phyloP scores from a whole-genome alignment of 2,797 vertebrate species.

The Masticophis lateralis region DNA sequence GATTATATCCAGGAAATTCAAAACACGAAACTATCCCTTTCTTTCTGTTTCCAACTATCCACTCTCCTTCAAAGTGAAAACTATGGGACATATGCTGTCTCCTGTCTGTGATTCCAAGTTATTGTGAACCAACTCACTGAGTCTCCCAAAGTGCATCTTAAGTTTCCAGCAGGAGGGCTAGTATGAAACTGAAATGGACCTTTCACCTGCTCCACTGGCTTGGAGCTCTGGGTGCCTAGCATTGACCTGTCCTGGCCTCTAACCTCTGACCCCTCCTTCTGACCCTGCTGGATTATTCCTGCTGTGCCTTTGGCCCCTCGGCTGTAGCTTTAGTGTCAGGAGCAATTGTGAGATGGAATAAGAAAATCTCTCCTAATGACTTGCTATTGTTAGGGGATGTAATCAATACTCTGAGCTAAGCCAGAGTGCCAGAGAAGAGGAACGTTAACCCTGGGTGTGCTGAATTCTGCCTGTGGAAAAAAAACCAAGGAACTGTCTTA shows the following conservation, averaged over 20 bases:
- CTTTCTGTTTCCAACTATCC: constrained; percentile 13
- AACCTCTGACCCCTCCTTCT: constrained; percentile 57
- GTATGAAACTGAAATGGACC: constrained; percentile 44
- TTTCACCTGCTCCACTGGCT: constrained; percentile 28
- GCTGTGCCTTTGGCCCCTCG: constrained; percentile 49
- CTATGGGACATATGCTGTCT: constrained; percentile 16
- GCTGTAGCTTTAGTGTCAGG: constrained; percentile 41
- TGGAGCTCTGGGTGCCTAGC: background rate
- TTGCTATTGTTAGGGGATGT: constrained; percentile 55
- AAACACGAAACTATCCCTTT: fast-evolving
- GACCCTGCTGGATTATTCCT: constrained; percentile 59
- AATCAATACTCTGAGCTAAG: constrained; percentile 51
- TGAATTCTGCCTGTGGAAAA: constrained; percentile 21
- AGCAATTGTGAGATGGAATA: constrained; percentile 23
- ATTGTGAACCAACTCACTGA: background rate
- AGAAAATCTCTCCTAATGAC: constrained; percentile 37
- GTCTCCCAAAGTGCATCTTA: constrained; percentile 59
- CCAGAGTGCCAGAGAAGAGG: constrained; percentile 11
- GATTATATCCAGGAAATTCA: fast-evolving
- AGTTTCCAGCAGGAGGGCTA: constrained; percentile 56
- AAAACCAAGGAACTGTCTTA: background rate
- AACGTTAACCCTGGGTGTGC: constrained; percentile 25
- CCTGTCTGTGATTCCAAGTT: constrained; percentile 32
- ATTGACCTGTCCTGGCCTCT: constrained; percentile 60
- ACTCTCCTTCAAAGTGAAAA: fast-evolving